Evolutionary conservation across 2,797 vertebrate species (phyloP), one percentile per base, ranked within the genome.

Genomic region (Eurystomus glaucurus): DNA sequence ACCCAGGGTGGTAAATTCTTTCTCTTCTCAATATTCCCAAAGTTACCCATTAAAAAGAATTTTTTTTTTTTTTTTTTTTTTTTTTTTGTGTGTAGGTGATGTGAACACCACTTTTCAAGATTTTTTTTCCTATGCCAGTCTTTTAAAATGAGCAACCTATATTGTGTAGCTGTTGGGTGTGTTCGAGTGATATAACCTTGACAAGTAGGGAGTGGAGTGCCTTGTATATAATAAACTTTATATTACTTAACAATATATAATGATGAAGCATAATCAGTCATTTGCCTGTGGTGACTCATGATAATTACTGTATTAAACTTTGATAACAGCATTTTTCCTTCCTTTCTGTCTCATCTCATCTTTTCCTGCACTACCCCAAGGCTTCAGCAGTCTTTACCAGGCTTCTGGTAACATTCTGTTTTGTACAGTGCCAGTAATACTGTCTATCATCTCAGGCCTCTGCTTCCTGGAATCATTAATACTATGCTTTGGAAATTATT

Each of bases 391-490:
- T 81, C 88, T 96, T 89, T 85, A 91, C 74, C 39, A 85, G 58
- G 58, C 66, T 98, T 97, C 94, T 95, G 96, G 83, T 97, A 97
- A 98, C 96, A 90, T 80, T 93, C 72, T 95, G 90, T 95, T 89
- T 88, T 95, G 92, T 84, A 90, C 70, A 37, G 88, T 92, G 90
- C 81, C 93, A 92, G 79, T 95, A 97, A 97, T 96, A 85, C 88
- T 89, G 90, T 93, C 95, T 96, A 93, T 96, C 90, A 93, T 90
- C 82, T 95, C 92, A 97, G 95, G 72, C 84, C 85, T 94, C 80
- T 75, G 64, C 93, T 97, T 98, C 97, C 97, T 96, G 92, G 92
- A 97, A 97, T 98, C 95, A 97, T 98, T 98, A 98, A 97, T 97
- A 93, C 95, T 45, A 65, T 97, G 93, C 97, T 98, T 97, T 95